These are phyloP conservation scores for Apomyelois bistriatella DNA, from an alignment of 2,888 invertebrate genomes.

Conservation along the genomic window DNA sequence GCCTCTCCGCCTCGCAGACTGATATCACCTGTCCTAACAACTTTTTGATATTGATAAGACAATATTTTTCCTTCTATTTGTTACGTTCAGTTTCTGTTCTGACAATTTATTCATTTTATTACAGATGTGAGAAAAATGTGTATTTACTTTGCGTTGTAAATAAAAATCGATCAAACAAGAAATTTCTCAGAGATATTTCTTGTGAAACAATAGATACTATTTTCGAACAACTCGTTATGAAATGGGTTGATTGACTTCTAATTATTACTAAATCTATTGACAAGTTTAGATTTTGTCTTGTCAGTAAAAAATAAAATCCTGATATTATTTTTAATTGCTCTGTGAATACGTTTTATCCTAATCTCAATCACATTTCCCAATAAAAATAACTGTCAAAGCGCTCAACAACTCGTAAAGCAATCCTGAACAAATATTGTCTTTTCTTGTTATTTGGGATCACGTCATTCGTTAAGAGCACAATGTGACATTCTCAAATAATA, in stretches of 20 bases:
- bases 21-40: conserved; percentile 23
- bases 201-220: too few relatives aligned
- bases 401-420: neutral
- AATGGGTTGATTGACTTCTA: too few relatives aligned
- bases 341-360: neutral
- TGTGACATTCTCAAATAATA: conserved; percentile 41
- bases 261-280: too few relatives aligned
- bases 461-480: conserved; percentile 22
- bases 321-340: neutral
- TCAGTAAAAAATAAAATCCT: neutral
- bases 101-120: neutral
- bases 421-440: conserved; percentile 8
- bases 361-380: neutral
- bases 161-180: too few relatives aligned
- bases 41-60: conserved; percentile 17
- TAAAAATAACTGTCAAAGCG: conserved; percentile 1
- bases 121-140: neutral
- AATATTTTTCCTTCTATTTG: conserved; percentile 3
- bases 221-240: too few relatives aligned
- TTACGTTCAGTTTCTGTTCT: neutral
- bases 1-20: conserved; percentile 17
- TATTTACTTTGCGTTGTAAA: too few relatives aligned
- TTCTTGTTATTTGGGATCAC: conserved; percentile 1
- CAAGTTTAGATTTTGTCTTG: neutral
- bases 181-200: too few relatives aligned